A percentile compares a stretch with the other conserved stretches of the same genome.
Evolutionary conservation across 2,888 invertebrate genomes (phyloP).

Genomic region (Drosophila fulvimacula): DNA sequence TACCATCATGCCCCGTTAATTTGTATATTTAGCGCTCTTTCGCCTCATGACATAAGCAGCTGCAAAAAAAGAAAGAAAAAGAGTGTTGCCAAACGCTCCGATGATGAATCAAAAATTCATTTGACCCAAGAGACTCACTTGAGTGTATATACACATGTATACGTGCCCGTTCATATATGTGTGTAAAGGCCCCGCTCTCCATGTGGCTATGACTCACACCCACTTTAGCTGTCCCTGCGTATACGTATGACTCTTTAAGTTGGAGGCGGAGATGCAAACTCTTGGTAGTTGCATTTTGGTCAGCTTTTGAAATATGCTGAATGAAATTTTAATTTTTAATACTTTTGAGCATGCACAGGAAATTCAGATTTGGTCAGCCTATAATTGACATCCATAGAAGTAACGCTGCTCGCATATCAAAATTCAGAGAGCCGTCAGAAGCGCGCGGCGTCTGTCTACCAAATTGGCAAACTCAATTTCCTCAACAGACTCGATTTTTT

Average conservation of each 20-base stretch:
- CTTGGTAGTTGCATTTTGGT: conserved; percentile 7
- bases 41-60: conserved; percentile 62
- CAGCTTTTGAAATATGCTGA: not conserved
- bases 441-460: conserved; percentile 1
- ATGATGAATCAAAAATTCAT: conserved; percentile 49
- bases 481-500: conserved; percentile 18
- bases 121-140: conserved; percentile 24
- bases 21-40: conserved; percentile 37
- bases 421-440: conserved; percentile 12
- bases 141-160: not conserved
- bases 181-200: conserved; percentile 26
- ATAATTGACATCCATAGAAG: conserved; percentile 45
- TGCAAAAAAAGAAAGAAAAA: conserved; percentile 35
- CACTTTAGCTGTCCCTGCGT: not conserved
- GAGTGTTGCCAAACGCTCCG: conserved; percentile 26
- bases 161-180: not conserved
- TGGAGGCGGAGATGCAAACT: not conserved
- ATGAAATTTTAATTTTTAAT: conserved; percentile 17
- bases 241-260: conserved; percentile 18
- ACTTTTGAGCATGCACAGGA: conserved; percentile 38
- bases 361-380: conserved; percentile 38
- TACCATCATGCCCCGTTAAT: conserved; percentile 12
- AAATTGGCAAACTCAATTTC: conserved; percentile 51
- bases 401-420: conserved; percentile 21
- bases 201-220: conserved; percentile 25